Base-by-base conservation (phyloP, 53 echinoderm and acorn worm species). In the Patiria pectinifera region DNA sequence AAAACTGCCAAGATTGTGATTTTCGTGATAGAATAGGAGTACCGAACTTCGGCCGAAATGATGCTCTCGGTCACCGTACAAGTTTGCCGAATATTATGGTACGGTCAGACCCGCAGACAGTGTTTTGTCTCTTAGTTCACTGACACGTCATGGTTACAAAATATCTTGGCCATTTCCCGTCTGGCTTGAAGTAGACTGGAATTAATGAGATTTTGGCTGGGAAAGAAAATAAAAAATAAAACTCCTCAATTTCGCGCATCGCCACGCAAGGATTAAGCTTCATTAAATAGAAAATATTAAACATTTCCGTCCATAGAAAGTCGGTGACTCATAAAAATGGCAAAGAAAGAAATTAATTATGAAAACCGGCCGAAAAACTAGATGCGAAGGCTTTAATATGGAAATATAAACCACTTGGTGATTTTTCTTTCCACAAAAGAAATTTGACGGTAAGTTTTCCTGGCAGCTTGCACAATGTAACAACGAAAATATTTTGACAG, bases 401-500 rank as follows among this genome's bases (percentile, higher is more conserved):
- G 35, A 35, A 35, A 35, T 35, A 35, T 35, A 35, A 35, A 35
- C 35, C 35, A 35, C 35, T 35, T 35, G 35, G 35, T 35, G 35
- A 35, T 35, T 35, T 35, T 35, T 35, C 35, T 35, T 35, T 35
- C 35, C 35, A 35, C 35, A 35, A 77, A 77, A 26, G 10, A 8
- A 77, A 16, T 48, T 48, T 82, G 82, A 82, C 14, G 21, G 3
- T 82, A 49, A 82, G 35, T 82, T 48, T 48, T 82, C 0, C n/a
- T 82, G 82, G 82, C 82, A 53, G 8, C 53, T 48, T 9, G 74
- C 22, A 74, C 13, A 60, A 61, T 25, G 8, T 0, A 77, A 76
- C 47, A 71, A 76, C 45, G 35, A 87, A 76, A 76, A 77, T 87
- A 87, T 87, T 87, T 87, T 87, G 87, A 77, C 77, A 87, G 77